Evolutionary conservation across 2,797 vertebrate species (phyloP).

Genomic region (Odontamblyopus lacepedii): DNA sequence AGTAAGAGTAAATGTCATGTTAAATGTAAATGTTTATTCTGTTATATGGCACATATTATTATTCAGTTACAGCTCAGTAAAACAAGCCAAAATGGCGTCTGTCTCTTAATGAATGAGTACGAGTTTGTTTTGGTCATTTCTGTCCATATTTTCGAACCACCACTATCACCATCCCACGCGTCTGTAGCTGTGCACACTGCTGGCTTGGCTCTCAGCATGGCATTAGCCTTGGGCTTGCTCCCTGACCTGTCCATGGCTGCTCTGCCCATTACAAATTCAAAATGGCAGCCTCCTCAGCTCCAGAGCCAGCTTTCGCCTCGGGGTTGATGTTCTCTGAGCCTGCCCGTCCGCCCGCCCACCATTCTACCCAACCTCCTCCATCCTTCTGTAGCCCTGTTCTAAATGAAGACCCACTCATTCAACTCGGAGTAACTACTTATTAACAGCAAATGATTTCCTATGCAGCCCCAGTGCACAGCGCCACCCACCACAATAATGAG

Average conservation of each 20-base stretch:
- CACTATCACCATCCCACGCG: slow-evolving; percentile 33
- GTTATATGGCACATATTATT: too few species aligned
- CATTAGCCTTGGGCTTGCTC: slow-evolving; percentile 50
- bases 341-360: slow-evolving; percentile 15
- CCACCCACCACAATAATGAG: slow-evolving; percentile 72
- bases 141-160: background rate
- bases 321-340: slow-evolving; percentile 24
- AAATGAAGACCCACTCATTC: slow-evolving; percentile 59
- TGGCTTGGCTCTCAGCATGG: slow-evolving; percentile 30
- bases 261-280: slow-evolving; percentile 24
- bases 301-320: slow-evolving; percentile 28
- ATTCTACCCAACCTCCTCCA: slow-evolving; percentile 1
- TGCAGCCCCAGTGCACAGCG: slow-evolving; percentile 48
- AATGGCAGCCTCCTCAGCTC: slow-evolving; percentile 26
- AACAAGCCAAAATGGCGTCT: background rate
- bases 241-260: slow-evolving; percentile 33
- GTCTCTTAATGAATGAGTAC: background rate
- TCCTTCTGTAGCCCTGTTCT: slow-evolving; percentile 16
- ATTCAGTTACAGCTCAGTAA: background rate
- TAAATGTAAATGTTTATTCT: too few species aligned
- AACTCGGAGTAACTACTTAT: slow-evolving; percentile 49
- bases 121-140: slow-evolving; percentile 6
- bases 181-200: slow-evolving; percentile 44
- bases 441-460: slow-evolving; percentile 49
- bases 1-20: too few species aligned